Percentiles rank a stretch among this genome's conserved stretches.
phyloP scores from a whole-genome alignment of 2,888 invertebrate genomes.

The Melieria crassipennis region DNA sequence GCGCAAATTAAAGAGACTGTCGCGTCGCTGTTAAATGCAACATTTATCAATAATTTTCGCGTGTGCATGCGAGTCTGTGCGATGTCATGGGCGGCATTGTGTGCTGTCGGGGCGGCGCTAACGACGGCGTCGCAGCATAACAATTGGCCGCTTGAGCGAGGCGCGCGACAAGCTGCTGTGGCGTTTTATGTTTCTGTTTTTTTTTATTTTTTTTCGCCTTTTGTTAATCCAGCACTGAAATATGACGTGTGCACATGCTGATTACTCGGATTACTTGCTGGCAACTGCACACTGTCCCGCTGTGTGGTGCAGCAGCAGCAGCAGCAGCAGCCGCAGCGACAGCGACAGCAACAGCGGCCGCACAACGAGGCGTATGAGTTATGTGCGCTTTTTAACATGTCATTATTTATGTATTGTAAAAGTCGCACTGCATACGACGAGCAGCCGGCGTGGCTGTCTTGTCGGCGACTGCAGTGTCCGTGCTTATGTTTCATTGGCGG shows the following conservation, averaged over 20 bases:
- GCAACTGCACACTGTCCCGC: not conserved
- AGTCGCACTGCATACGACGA: too few relatives aligned
- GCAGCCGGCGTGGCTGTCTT: too few relatives aligned
- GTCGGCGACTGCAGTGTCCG: too few relatives aligned
- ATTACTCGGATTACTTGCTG: slow-evolving; percentile 2
- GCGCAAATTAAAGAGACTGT: slow-evolving; percentile 57
- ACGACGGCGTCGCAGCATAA: too few relatives aligned
- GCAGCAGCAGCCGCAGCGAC: slow-evolving; percentile 16
- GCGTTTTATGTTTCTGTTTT: not conserved
- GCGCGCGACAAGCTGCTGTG: too few relatives aligned
- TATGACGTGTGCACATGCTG: not conserved
- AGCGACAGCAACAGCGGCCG: slow-evolving; percentile 27
- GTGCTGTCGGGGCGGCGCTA: too few relatives aligned
- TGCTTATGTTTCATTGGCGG: too few relatives aligned
- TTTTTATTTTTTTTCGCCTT: not conserved
- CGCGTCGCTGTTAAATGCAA: slow-evolving; percentile 13
- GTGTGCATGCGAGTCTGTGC: too few relatives aligned
- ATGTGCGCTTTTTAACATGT: slow-evolving; percentile 30
- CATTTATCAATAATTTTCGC: slow-evolving; percentile 12
- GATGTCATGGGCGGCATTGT: too few relatives aligned
- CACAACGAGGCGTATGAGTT: slow-evolving; percentile 43
- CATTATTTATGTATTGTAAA: slow-evolving; percentile 20
- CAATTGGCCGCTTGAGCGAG: too few relatives aligned
- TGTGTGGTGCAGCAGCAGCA: too few relatives aligned
- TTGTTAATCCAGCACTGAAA: slow-evolving; percentile 1